These are phyloP conservation scores for Cheilosia impressa DNA, from an alignment of 2,888 invertebrate species.

Conservation along the genomic window DNA sequence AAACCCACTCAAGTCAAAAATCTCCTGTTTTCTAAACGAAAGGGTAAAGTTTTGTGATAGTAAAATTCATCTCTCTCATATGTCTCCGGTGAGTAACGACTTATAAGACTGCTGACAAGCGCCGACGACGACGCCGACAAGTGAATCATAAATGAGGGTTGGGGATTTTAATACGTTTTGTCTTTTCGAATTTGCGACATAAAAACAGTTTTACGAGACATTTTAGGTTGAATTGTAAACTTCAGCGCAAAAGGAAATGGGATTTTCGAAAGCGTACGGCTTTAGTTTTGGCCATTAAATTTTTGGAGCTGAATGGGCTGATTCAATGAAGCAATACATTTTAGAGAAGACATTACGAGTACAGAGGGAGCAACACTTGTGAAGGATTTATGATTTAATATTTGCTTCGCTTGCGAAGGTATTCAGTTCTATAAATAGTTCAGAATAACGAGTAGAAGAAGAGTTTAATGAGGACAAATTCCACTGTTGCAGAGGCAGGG, in stretches of 20 bases:
- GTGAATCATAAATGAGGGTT: constrained; percentile 28
- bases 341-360: background rate
- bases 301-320: background rate
- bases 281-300: constrained; percentile 19
- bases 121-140: constrained; percentile 14
- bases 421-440: no score
- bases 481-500: no score
- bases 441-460: no score
- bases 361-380: background rate
- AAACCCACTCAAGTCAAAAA: constrained; percentile 11
- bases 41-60: constrained; percentile 21
- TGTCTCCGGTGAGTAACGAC: background rate
- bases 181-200: constrained; percentile 25
- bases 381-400: background rate
- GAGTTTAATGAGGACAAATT: no score
- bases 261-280: background rate
- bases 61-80: background rate
- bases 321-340: constrained; percentile 32
- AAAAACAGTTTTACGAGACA: constrained; percentile 51
- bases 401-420: no score
- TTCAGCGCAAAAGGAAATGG: background rate
- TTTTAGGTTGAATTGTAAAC: constrained; percentile 53
- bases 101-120: background rate
- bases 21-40: background rate
- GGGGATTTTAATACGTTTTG: constrained; percentile 29